phyloP scores from a whole-genome alignment of 2,888 invertebrate genomes.

The Aphelenchoides bicaudatus region DNA sequence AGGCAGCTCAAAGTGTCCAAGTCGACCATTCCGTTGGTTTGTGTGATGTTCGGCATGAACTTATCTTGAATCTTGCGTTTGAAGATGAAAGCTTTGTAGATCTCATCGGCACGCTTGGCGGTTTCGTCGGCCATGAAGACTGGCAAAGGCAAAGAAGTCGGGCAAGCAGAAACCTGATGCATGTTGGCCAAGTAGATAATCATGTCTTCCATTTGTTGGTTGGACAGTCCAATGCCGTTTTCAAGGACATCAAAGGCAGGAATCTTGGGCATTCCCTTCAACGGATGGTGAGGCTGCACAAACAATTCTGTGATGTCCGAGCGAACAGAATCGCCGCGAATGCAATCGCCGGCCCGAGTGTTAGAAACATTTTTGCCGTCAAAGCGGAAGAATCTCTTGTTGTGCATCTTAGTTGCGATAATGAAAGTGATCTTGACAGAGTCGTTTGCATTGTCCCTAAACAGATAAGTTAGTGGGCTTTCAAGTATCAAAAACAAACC shows the following conservation, averaged over 20 bases:
- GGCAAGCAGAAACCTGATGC: conserved; percentile 29
- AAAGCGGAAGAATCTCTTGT: conserved; percentile 31
- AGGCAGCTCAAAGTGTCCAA: conserved; percentile 18
- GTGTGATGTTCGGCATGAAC: background rate
- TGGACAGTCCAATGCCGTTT: conserved; percentile 27
- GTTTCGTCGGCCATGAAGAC: conserved; percentile 32
- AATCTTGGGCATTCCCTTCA: conserved; percentile 32
- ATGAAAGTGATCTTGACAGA: conserved; percentile 29
- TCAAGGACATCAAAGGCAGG: conserved; percentile 32
- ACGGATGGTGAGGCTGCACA: conserved; percentile 24
- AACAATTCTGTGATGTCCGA: conserved; percentile 30
- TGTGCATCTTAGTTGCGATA: conserved; percentile 32
- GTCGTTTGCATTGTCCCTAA: conserved; percentile 2
- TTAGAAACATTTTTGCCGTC: conserved; percentile 15
- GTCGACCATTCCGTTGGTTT: conserved; percentile 14
- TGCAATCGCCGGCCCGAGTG: conserved; percentile 28
- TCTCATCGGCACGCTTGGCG: conserved; percentile 32
- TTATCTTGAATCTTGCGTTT: conserved; percentile 23
- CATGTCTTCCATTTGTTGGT: conserved; percentile 29
- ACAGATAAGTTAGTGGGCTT: background rate
- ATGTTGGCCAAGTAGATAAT: conserved; percentile 22
- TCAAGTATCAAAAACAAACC: background rate
- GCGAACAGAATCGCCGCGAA: conserved; percentile 27
- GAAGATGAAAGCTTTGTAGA: conserved; percentile 24
- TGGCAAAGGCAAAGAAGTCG: conserved; percentile 28